phyloP scores from a whole-genome alignment of 1,140 invertebrate genomes.

The Zaprionus davidi region DNA sequence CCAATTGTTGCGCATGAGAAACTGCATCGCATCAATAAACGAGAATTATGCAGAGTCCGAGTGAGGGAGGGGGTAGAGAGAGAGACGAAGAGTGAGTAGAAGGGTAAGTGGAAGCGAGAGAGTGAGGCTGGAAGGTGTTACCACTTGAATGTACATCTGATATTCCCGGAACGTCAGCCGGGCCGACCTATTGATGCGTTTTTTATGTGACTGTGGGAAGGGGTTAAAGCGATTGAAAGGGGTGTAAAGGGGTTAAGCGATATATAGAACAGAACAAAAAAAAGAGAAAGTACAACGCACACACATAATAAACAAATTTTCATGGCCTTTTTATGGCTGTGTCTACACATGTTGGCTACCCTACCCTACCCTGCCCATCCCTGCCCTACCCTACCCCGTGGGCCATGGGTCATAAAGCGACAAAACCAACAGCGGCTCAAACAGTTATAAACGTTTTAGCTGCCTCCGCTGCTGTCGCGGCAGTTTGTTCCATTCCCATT shows the following conservation, averaged over 20 bases:
- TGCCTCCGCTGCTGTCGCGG: constrained; percentile 15
- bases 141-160: constrained; percentile 6
- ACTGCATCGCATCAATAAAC: constrained; percentile 48
- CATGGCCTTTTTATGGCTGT: constrained; percentile 46
- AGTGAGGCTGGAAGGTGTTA: not conserved
- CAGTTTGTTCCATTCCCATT: constrained; percentile 26
- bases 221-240: constrained; percentile 14
- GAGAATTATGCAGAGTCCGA: constrained; percentile 9
- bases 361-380: not conserved
- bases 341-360: constrained; percentile 35
- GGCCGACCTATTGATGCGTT: constrained; percentile 30
- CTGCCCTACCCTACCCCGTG: not conserved
- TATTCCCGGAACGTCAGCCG: constrained; percentile 45
- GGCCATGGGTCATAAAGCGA: constrained; percentile 32
- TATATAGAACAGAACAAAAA: not conserved
- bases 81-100: too few species aligned
- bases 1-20: constrained; percentile 48
- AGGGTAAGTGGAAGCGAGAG: too few species aligned
- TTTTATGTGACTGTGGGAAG: constrained; percentile 16
- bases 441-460: constrained; percentile 37
- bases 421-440: constrained; percentile 25
- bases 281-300: constrained; percentile 17
- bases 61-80: not conserved
- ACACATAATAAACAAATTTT: constrained; percentile 44
- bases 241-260: constrained; percentile 26